Conservation (phyloP, 2,797 vertebrate genomes). For the Alauda arvensis region DNA sequence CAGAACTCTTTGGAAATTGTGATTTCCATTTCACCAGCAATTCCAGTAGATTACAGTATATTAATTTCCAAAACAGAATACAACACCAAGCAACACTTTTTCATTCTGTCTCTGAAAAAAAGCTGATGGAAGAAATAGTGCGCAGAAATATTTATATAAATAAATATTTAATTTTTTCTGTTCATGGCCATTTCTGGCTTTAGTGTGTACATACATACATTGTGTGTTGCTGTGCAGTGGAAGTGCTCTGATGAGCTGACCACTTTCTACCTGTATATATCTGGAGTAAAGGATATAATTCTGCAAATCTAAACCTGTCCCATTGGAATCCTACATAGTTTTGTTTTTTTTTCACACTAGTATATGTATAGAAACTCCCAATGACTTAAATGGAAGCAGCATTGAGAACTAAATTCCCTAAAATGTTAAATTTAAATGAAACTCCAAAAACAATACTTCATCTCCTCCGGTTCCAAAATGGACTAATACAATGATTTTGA, state of each 20-base stretch:
- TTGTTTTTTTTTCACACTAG: background rate
- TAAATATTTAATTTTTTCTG: background rate
- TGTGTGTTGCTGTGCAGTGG: background rate
- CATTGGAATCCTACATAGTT: background rate
- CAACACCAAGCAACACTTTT: background rate
- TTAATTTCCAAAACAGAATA: background rate
- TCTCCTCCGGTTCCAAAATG: background rate
- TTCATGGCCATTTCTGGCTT: background rate
- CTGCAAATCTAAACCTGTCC: background rate
- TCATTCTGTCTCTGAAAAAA: background rate
- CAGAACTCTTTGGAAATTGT: background rate
- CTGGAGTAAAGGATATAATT: background rate
- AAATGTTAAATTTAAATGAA: background rate
- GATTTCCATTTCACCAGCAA: background rate
- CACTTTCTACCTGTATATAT: background rate
- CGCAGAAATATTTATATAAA: background rate
- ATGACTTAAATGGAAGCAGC: background rate
- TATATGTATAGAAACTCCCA: background rate
- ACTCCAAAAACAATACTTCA: background rate
- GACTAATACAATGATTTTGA: background rate
- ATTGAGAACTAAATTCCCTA: background rate
- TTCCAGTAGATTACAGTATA: background rate
- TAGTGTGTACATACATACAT: background rate
- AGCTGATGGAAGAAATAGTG: background rate
- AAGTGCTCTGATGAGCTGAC: background rate